phyloP scores from a whole-genome alignment of 2,888 invertebrate species.

The Athalia rosae region DNA sequence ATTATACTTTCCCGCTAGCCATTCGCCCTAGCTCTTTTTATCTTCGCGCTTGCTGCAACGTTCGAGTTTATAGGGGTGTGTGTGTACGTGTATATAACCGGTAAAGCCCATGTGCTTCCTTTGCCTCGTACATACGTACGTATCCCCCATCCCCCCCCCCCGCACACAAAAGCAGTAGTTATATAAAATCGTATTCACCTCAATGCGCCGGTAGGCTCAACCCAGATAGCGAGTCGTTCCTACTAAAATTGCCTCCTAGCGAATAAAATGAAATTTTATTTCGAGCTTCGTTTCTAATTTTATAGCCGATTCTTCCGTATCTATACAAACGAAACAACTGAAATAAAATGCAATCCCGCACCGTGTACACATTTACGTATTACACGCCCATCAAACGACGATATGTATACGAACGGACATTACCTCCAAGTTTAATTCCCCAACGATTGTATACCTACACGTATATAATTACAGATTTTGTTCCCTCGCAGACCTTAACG shows the following conservation, averaged over 20 bases:
- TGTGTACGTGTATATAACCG: neutral
- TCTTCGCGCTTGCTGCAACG: constrained; percentile 4
- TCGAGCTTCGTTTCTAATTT: constrained; percentile 65
- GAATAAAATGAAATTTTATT: constrained; percentile 71
- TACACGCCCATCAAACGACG: neutral
- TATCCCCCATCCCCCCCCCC: too few relatives aligned
- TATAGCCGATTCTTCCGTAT: constrained; percentile 55
- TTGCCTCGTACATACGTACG: constrained; percentile 52
- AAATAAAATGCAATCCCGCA: constrained; percentile 52
- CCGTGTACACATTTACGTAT: neutral
- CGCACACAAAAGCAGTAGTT: constrained; percentile 49
- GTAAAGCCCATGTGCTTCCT: constrained; percentile 52
- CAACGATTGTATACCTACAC: too few relatives aligned
- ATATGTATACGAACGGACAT: constrained; percentile 18
- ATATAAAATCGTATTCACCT: constrained; percentile 59
- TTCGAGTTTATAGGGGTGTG: neutral
- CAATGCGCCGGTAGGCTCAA: constrained; percentile 55
- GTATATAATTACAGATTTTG: too few relatives aligned
- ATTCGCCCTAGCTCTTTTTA: constrained; percentile 47
- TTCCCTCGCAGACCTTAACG: too few relatives aligned
- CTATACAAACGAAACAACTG: constrained; percentile 52
- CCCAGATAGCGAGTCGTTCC: constrained; percentile 44
- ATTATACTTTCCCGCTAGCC: constrained; percentile 56
- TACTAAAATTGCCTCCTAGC: constrained; percentile 58
- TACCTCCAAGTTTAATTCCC: neutral